phyloP scores from a whole-genome alignment of 2,113 vertebrate genomes.

The Campylorhamphus procurvoides region DNA sequence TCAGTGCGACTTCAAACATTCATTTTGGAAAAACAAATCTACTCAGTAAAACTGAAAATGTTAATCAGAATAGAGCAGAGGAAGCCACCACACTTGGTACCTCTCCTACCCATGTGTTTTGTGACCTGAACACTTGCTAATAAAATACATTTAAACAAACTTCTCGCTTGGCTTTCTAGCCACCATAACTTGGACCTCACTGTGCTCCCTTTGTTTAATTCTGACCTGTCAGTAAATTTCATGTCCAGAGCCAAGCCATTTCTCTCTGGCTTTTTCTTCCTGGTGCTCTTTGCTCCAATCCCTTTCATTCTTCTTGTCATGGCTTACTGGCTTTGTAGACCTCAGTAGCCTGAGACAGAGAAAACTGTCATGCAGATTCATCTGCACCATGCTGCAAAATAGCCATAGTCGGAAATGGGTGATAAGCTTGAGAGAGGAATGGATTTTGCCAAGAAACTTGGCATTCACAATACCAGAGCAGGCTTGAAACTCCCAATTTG shows the following conservation, averaged over 20 bases:
- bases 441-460: neutral
- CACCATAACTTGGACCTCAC: neutral
- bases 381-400: neutral
- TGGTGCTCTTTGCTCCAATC: neutral
- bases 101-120: neutral
- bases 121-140: neutral
- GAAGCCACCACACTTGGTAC: neutral
- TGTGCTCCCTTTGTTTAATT: neutral
- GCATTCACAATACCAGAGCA: neutral
- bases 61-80: neutral
- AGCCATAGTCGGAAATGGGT: neutral
- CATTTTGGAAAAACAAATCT: neutral
- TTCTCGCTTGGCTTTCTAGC: neutral
- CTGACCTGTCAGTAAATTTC: neutral
- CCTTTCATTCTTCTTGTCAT: neutral
- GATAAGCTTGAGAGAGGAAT: slow-evolving; percentile 22
- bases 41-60: neutral
- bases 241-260: neutral
- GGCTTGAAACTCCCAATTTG: slow-evolving; percentile 26
- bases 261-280: neutral
- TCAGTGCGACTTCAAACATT: neutral
- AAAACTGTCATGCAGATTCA: neutral
- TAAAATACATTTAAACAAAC: neutral
- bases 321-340: neutral
- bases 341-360: neutral